Conservation (phyloP, 2,797 vertebrate species). For the Simalia tracyae region DNA sequence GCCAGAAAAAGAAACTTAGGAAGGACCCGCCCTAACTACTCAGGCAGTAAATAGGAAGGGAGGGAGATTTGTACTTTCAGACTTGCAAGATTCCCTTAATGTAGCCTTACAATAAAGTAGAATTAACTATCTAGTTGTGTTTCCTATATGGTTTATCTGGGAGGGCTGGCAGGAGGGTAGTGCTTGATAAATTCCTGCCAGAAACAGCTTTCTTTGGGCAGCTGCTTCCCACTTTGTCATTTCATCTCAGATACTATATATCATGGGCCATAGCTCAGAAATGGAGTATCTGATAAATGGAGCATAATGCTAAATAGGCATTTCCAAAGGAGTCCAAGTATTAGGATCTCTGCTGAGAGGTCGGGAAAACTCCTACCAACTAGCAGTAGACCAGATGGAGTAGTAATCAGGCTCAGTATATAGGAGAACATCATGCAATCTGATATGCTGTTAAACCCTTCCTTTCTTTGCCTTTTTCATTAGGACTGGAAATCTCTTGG, state of each 20-base stretch:
- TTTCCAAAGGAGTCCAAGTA: background rate
- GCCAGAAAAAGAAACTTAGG: no score
- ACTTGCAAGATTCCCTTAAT: no score
- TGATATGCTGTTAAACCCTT: background rate
- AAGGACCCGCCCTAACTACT: no score
- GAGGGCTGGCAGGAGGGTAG: no score
- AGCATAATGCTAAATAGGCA: background rate
- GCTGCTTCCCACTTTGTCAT: background rate
- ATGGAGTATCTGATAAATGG: background rate
- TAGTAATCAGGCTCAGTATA: background rate
- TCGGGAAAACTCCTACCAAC: background rate
- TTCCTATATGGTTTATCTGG: no score
- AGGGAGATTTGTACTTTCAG: no score
- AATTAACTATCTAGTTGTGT: no score
- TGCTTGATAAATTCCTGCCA: background rate
- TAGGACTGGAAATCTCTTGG: conserved; percentile 97
- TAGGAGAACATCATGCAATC: background rate
- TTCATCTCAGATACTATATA: background rate
- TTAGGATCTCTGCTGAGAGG: background rate
- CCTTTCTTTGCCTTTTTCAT: conserved; percentile 26
- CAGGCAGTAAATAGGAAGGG: no score
- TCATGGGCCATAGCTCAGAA: background rate
- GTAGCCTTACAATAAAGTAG: no score
- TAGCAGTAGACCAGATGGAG: background rate
- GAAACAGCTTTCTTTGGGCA: background rate